These are phyloP conservation scores for Xerus inauris DNA, from an alignment of 2,113 vertebrate species.

Conservation along the genomic window DNA sequence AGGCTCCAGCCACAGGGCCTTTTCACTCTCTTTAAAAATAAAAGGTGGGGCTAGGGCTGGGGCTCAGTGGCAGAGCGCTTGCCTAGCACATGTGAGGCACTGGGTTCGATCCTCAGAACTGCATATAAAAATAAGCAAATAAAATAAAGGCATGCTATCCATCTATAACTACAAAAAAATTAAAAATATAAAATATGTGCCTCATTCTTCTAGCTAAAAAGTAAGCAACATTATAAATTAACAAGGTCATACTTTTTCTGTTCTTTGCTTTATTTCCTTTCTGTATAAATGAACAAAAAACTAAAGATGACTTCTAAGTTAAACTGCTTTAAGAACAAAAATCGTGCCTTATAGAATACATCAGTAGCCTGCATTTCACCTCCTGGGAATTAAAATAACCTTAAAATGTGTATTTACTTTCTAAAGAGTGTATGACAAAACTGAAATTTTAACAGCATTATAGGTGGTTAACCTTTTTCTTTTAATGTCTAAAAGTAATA, in stretches of 20 bases:
- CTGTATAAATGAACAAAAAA: neutral
- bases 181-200: neutral
- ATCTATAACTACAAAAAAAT: too few relatives aligned
- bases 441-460: neutral
- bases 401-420: neutral
- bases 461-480: neutral
- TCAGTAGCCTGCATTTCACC: neutral
- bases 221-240: neutral
- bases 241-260: neutral
- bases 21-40: neutral
- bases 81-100: too few relatives aligned
- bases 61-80: too few relatives aligned
- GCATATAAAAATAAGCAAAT: too few relatives aligned
- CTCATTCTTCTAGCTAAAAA: conserved; percentile 14
- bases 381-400: neutral
- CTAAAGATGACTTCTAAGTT: neutral
- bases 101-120: too few relatives aligned
- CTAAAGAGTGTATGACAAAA: neutral
- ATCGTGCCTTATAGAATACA: neutral
- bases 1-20: neutral
- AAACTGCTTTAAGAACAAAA: neutral
- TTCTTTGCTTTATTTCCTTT: neutral
- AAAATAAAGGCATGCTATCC: too few relatives aligned
- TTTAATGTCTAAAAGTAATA: conserved; percentile 35
- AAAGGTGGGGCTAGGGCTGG: too few relatives aligned